Percentiles rank a stretch among this genome's conserved stretches.
Evolutionary conservation across 2,797 vertebrate species (phyloP).

Genomic region (Takifugu ocellatus): DNA sequence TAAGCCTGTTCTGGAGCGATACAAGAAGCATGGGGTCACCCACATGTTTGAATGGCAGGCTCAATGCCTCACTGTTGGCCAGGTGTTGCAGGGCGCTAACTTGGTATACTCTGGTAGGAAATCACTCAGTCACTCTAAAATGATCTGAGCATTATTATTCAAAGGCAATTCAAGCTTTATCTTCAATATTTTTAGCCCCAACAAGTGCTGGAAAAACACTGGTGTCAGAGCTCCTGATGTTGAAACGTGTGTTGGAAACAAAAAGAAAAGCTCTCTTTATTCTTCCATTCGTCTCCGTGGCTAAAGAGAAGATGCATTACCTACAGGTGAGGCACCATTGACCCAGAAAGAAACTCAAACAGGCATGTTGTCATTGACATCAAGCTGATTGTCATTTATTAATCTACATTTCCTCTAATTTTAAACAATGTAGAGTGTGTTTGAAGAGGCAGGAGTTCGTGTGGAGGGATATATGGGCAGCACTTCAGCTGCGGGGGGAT

Average conservation of each 20-base stretch:
- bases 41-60: slow-evolving; percentile 98
- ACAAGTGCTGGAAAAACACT: slow-evolving; percentile 98
- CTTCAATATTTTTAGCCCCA: slow-evolving; percentile 78
- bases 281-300: slow-evolving; percentile 94
- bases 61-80: slow-evolving; percentile 88
- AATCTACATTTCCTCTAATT: background rate
- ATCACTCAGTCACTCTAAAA: background rate
- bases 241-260: slow-evolving; percentile 92
- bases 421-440: slow-evolving; percentile 80
- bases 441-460: slow-evolving; percentile 87
- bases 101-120: slow-evolving; percentile 91
- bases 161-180: background rate
- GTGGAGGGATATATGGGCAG: slow-evolving; percentile 96
- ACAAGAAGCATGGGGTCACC: slow-evolving; percentile 84
- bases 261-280: slow-evolving; percentile 92
- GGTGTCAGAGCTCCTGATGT: slow-evolving; percentile 91
- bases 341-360: background rate
- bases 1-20: slow-evolving; percentile 83
- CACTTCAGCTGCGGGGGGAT: slow-evolving; percentile 80
- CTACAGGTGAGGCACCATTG: slow-evolving; percentile 79
- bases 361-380: background rate
- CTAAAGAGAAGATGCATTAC: slow-evolving; percentile 95
- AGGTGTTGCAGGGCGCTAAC: slow-evolving; percentile 89
- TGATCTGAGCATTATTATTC: background rate
- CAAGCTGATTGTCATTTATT: background rate